A percentile compares a stretch with the other conserved stretches of the same genome.
phyloP scores from a whole-genome alignment of 2,797 vertebrate genomes.

The Lagocephalus sceleratus region DNA sequence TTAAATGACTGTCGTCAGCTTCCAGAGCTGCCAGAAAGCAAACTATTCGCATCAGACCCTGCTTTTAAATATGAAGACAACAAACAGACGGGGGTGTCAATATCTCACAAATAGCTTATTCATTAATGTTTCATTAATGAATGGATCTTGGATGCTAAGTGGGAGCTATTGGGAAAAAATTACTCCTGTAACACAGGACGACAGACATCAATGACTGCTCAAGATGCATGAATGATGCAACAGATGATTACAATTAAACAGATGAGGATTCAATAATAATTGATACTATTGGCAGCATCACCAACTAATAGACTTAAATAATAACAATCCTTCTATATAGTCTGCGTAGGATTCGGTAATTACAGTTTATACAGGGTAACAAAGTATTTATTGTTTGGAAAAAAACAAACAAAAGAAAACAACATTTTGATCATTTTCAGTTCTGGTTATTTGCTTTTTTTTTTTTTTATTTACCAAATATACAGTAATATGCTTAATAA shows the following conservation, averaged over 20 bases:
- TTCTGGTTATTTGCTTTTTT: too few relatives aligned
- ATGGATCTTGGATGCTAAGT: slow-evolving; percentile 39
- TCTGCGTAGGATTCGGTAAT: too few relatives aligned
- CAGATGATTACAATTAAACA: slow-evolving; percentile 19
- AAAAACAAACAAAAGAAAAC: too few relatives aligned
- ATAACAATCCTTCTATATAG: too few relatives aligned
- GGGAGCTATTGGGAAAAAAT: slow-evolving; percentile 34
- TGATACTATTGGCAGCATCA: too few relatives aligned
- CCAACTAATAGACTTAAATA: too few relatives aligned
- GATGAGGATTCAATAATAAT: neutral
- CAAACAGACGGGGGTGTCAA: slow-evolving; percentile 44
- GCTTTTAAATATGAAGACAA: slow-evolving; percentile 25
- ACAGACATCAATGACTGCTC: slow-evolving; percentile 15
- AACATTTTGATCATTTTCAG: too few relatives aligned
- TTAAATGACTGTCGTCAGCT: slow-evolving; percentile 30
- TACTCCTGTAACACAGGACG: slow-evolving; percentile 30
- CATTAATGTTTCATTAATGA: slow-evolving; percentile 69
- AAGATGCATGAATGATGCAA: slow-evolving; percentile 17
- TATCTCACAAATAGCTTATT: slow-evolving; percentile 45
- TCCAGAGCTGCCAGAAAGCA: slow-evolving; percentile 18
- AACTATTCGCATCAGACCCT: slow-evolving; percentile 24
- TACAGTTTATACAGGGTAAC: too few relatives aligned
- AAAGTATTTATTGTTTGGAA: too few relatives aligned
- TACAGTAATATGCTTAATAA: too few relatives aligned
- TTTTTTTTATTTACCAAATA: too few relatives aligned